Conservation (phyloP, 2,888 invertebrate genomes). For the Syritta pipiens region DNA sequence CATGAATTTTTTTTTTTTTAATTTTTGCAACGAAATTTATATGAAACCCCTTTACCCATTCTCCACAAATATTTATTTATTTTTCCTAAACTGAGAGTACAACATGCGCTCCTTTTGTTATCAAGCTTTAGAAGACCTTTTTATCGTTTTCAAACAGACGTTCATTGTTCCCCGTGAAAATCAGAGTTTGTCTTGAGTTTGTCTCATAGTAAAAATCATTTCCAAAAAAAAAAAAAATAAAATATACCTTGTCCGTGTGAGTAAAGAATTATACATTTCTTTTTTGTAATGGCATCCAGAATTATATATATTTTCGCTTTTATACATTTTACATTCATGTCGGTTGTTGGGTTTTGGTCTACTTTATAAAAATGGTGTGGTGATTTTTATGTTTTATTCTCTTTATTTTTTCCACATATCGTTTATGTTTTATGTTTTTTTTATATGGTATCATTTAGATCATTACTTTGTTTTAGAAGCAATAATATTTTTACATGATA, state of each 20-base stretch:
- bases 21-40: not conserved
- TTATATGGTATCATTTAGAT: not conserved
- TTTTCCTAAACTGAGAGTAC: constrained; percentile 10
- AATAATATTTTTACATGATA: not conserved
- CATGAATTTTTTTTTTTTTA: not conserved
- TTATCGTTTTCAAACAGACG: constrained; percentile 13
- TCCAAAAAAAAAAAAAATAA: not conserved
- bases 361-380: constrained; percentile 24
- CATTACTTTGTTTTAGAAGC: constrained; percentile 2
- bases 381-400: constrained; percentile 8
- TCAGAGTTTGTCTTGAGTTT: constrained; percentile 7
- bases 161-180: constrained; percentile 42
- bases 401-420: not conserved
- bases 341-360: constrained; percentile 40
- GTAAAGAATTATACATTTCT: constrained; percentile 53
- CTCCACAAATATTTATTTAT: not conserved
- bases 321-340: constrained; percentile 13
- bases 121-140: constrained; percentile 30
- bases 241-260: constrained; percentile 56
- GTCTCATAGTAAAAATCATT: constrained; percentile 4
- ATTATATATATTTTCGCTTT: not conserved
- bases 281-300: constrained; percentile 25
- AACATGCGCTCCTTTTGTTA: constrained; percentile 15
- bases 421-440: constrained; percentile 14
- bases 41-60: not conserved